Evolutionary conservation across 2,113 vertebrate species (phyloP), one percentile per base, ranked within the genome.

Genomic region (Oryzias curvinotus): DNA sequence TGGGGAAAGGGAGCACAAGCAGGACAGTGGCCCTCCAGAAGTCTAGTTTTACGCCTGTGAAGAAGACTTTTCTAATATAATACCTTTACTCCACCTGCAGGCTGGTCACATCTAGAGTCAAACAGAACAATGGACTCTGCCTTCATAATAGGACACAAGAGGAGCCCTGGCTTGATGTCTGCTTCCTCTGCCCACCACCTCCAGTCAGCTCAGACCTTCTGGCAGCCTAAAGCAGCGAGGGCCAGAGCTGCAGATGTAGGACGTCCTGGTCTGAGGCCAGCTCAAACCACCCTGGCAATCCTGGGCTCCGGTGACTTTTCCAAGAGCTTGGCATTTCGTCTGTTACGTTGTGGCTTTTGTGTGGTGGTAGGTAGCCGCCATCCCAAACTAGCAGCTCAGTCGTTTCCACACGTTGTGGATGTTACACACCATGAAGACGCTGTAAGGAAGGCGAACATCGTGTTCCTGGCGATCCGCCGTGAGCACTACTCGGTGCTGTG

Each of bases 231-330:
- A 17, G 91, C 91, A 30, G 75, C 92, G 56, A 86, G 80, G 70
- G 95, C 92, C 43, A 87, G 92, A 4, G 81, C 91, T 65, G 94
- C 92, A 76, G 94, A 92, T 1, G 0, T 23, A 1, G 70, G 59
- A 10, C 0, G 50, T 0, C 5, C 52, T 48, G 2, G 74, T 15
- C 23, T 12, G 13, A 4, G 14, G 14, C 64, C 55, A 0, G 15
- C 63, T n/a, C 93, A 90, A 65, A 84, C 91, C 28, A 83, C 91
- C 0, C 78, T 99, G 53, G 94, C 94, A 56, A 91, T 99, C 52
- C 90, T 99, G 64, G 97, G 97, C 68, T 96, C 95, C 25, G 97
- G 97, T 5, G 97, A 99, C 90, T 99, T 98, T 5, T 94, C 97
- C 17, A 96, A 94, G 79, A 94, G 95, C 12, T 68, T 99, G 85